Evolutionary conservation across 2,797 vertebrate genomes (phyloP).

Genomic region (Enteromius paludinosus): DNA sequence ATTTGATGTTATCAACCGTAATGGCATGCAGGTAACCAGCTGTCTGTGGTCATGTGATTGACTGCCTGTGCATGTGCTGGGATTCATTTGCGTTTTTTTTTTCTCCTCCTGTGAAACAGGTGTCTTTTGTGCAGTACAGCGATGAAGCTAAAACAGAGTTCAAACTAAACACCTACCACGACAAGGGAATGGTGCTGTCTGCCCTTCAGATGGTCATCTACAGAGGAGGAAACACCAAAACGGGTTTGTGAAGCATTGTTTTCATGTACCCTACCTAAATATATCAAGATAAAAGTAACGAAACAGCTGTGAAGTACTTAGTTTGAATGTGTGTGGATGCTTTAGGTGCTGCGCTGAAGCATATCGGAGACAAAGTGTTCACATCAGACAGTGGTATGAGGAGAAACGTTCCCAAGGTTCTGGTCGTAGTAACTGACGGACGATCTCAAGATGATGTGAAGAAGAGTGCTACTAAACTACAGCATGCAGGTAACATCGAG

Average conservation of each 20-base stretch:
- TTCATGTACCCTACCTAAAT: neutral
- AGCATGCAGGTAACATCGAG: constrained; percentile 87
- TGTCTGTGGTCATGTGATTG: constrained; percentile 7
- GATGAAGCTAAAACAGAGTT: constrained; percentile 98
- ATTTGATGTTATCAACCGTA: constrained; percentile 88
- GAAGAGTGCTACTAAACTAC: constrained; percentile 89
- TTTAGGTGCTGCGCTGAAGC: constrained; percentile 90
- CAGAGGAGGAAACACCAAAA: constrained; percentile 98
- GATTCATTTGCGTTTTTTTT: constrained; percentile 9
- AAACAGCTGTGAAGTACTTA: neutral
- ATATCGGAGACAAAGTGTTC: constrained; percentile 92
- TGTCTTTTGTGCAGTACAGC: constrained; percentile 96
- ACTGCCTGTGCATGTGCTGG: neutral
- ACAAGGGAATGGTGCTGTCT: constrained; percentile 89
- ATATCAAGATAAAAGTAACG: neutral
- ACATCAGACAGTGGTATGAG: constrained; percentile 94
- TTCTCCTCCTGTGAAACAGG: constrained; percentile 73
- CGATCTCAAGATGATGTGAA: constrained; percentile 97
- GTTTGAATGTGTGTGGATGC: constrained; percentile 28
- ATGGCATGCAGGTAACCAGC: constrained; percentile 90
- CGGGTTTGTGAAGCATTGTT: constrained; percentile 72
- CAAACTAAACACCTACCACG: constrained; percentile 92
- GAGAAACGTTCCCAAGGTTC: constrained; percentile 92
- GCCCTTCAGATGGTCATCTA: constrained; percentile 91
- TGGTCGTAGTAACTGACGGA: constrained; percentile 97